These are phyloP conservation scores for Xiphydria camelus DNA, from an alignment of 2,888 invertebrate genomes.

Conservation along the genomic window DNA sequence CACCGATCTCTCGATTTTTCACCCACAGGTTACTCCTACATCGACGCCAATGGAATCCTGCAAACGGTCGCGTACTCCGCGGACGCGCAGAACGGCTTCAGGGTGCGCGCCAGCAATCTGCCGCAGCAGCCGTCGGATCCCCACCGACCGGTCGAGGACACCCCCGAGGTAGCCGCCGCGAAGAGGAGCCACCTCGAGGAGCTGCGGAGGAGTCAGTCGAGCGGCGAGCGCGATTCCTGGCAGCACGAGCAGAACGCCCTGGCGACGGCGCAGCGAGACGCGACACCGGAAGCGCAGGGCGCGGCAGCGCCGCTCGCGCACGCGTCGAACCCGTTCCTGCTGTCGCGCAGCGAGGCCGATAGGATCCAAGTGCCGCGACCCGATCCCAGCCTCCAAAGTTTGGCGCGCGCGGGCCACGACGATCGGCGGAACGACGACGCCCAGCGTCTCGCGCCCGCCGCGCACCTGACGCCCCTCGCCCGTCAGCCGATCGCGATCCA, in stretches of 20 bases:
- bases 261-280: constrained; percentile 5
- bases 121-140: constrained; percentile 42
- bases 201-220: constrained; percentile 21
- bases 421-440: constrained; percentile 6
- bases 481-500: neutral
- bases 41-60: constrained; percentile 68
- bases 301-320: too few relatives aligned
- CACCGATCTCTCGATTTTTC: too few relatives aligned
- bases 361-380: constrained; percentile 38
- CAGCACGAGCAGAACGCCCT: constrained; percentile 25
- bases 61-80: constrained; percentile 69
- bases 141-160: constrained; percentile 53
- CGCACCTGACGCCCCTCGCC: neutral
- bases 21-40: constrained; percentile 65
- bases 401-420: constrained; percentile 5
- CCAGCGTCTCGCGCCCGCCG: neutral
- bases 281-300: neutral
- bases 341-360: constrained; percentile 35
- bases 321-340: constrained; percentile 37
- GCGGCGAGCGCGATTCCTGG: constrained; percentile 19
- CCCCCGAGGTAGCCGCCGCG: constrained; percentile 59
- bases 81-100: constrained; percentile 66
- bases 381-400: constrained; percentile 24
- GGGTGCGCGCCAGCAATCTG: constrained; percentile 67
- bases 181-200: constrained; percentile 54